phyloP scores from a whole-genome alignment of 1,140 invertebrate species.

The Acromyrmex charruanus region DNA sequence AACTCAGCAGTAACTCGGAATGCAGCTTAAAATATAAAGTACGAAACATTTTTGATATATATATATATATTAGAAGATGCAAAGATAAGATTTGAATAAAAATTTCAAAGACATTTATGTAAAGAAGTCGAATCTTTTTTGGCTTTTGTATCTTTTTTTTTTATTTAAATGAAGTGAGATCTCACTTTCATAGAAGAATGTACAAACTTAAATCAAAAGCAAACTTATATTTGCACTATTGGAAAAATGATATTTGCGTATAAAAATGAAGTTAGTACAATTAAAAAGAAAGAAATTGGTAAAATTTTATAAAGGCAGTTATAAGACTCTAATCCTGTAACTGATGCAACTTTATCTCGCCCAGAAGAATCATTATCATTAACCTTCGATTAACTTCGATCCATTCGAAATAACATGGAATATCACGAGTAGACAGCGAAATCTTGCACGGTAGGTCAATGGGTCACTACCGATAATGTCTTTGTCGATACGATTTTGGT shows the following conservation, averaged over 20 bases:
- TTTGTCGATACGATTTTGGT: constrained; percentile 82
- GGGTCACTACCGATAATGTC: constrained; percentile 79
- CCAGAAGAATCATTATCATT: constrained; percentile 49
- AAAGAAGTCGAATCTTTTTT: neutral
- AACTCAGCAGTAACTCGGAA: too few species aligned
- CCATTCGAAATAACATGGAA: constrained; percentile 60
- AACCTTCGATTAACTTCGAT: constrained; percentile 66
- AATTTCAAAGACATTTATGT: neutral
- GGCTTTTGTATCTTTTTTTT: neutral
- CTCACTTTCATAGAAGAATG: neutral
- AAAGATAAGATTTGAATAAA: neutral
- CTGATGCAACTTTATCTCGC: constrained; percentile 7
- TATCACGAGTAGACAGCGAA: constrained; percentile 69
- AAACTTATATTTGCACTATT: neutral
- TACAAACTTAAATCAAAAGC: neutral
- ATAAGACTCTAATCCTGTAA: neutral
- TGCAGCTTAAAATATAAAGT: too few species aligned
- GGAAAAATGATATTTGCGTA: neutral
- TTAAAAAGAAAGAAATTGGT: neutral
- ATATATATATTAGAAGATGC: too few species aligned
- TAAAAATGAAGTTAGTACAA: neutral
- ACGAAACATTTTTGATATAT: too few species aligned
- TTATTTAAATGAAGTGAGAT: neutral
- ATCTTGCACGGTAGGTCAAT: constrained; percentile 70
- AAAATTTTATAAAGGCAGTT: neutral